Conservation (phyloP, 2,797 vertebrate genomes). For the Neoniphon sammara region DNA sequence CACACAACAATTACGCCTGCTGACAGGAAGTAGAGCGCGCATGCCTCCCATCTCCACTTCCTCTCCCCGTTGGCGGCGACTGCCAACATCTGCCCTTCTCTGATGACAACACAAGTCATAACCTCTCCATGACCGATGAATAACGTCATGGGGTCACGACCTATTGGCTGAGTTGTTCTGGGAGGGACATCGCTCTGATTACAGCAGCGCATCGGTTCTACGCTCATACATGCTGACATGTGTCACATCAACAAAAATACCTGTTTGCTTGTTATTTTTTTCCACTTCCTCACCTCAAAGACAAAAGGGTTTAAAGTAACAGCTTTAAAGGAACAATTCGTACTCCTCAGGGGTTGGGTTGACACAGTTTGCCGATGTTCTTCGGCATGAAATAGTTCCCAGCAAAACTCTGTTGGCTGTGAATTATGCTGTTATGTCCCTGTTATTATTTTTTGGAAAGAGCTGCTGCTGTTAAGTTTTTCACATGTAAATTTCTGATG, state of each 20-base stretch:
- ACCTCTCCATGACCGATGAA: conserved; percentile 7
- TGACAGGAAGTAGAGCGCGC: conserved; percentile 70
- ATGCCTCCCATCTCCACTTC: conserved; percentile 72
- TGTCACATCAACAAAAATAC: neutral
- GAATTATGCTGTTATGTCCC: no score
- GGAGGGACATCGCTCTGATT: neutral
- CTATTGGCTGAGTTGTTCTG: neutral
- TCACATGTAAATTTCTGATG: no score
- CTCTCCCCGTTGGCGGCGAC: conserved; percentile 53
- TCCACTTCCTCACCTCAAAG: neutral
- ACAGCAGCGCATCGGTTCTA: neutral
- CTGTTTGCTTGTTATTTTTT: conserved; percentile 7
- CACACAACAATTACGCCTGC: conserved; percentile 64
- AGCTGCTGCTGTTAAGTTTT: no score
- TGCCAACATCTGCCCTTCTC: conserved; percentile 54
- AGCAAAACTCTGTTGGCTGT: no score
- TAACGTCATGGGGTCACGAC: neutral
- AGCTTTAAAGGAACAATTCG: no score
- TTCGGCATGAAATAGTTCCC: no score
- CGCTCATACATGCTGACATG: neutral
- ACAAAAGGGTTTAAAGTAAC: no score
- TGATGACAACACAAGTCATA: conserved; percentile 31
- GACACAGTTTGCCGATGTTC: no score
- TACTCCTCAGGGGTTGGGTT: no score
- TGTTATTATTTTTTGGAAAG: no score